These are phyloP conservation scores for Hyla sarda DNA, from an alignment of 2,113 vertebrate species.

Conservation along the genomic window DNA sequence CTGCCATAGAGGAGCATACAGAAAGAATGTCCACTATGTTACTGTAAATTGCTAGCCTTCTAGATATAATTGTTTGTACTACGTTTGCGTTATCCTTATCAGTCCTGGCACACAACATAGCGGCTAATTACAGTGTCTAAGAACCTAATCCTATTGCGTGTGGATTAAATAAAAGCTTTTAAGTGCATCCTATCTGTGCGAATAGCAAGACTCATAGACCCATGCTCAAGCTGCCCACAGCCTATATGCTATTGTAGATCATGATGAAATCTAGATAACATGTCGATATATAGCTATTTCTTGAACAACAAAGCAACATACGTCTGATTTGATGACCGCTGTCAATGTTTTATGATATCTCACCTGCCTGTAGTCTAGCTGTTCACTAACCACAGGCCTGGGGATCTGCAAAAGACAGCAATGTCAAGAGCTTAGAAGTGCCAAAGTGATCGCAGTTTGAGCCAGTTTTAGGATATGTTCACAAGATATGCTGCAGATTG, in stretches of 20 bases:
- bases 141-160: neutral
- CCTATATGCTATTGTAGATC: neutral
- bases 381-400: neutral
- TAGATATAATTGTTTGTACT: neutral
- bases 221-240: neutral
- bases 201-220: neutral
- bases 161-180: slow-evolving; percentile 13
- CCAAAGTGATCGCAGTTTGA: neutral
- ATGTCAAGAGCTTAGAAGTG: neutral
- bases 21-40: neutral
- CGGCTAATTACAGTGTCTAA: slow-evolving; percentile 11
- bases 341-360: neutral
- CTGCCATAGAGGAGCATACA: no score
- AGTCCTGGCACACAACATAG: neutral
- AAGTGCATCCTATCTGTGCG: neutral
- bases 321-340: neutral
- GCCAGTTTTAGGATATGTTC: no score
- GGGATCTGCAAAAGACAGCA: neutral
- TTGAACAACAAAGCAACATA: neutral
- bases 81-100: neutral
- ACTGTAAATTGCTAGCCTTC: neutral
- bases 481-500: no score
- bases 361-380: neutral
- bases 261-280: neutral
- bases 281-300: neutral